A percentile compares a stretch with the other conserved stretches of the same genome.
Evolutionary conservation across 2,797 vertebrate genomes (phyloP).

Genomic region (Scolopax rusticola): DNA sequence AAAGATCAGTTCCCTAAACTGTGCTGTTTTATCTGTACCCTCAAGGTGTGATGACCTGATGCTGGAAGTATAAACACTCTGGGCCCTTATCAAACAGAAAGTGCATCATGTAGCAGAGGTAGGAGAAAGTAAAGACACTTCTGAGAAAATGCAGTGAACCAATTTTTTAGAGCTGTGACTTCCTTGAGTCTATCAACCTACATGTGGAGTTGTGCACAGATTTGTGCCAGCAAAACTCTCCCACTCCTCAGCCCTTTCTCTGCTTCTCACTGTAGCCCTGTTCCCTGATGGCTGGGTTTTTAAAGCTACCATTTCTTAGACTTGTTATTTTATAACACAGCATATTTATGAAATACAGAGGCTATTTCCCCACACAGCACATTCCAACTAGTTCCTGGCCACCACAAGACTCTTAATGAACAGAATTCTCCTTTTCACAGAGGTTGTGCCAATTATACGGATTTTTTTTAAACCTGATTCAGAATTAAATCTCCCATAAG

Average conservation of each 20-base stretch:
- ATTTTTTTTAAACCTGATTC: not conserved
- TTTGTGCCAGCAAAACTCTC: not conserved
- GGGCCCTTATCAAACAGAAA: not conserved
- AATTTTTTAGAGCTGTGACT: not conserved
- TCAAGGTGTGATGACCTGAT: not conserved
- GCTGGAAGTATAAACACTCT: not conserved
- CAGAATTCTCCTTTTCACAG: conserved; percentile 7
- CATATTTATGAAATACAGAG: not conserved
- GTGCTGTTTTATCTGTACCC: not conserved
- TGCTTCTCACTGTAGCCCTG: not conserved
- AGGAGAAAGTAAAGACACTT: not conserved
- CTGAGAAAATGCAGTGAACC: not conserved
- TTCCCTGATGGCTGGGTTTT: not conserved
- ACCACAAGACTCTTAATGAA: not conserved
- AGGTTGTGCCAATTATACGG: conserved; percentile 31
- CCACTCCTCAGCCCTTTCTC: not conserved
- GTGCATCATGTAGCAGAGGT: not conserved
- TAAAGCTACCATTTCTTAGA: not conserved
- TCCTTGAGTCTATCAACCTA: not conserved
- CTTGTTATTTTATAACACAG: not conserved
- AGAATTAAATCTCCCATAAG: conserved; percentile 27
- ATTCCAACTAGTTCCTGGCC: not conserved
- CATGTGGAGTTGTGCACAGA: not conserved
- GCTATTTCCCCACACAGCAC: not conserved
- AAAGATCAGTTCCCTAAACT: not conserved